Evolutionary conservation across 1,140 invertebrate species (phyloP).

Genomic region (Tenebrio molitor): DNA sequence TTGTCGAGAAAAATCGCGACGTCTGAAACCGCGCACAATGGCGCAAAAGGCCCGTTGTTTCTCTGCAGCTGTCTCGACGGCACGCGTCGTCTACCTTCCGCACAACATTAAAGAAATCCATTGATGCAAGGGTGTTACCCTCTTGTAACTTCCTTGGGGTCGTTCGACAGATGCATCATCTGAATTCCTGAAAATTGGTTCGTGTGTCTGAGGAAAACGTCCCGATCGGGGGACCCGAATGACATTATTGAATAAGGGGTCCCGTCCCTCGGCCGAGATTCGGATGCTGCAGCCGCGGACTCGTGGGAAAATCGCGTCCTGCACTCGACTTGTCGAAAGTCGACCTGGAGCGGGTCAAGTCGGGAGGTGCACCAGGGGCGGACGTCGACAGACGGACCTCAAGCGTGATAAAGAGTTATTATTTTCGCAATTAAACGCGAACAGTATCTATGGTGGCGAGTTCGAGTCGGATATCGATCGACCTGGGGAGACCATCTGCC

Average conservation of each 20-base stretch:
- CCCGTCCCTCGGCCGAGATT: background rate
- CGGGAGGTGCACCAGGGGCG: background rate
- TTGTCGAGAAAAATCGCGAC: slow-evolving; percentile 13
- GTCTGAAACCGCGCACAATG: slow-evolving; percentile 19
- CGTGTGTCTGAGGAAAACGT: background rate
- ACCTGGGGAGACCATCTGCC: slow-evolving; percentile 46
- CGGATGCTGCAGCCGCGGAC: background rate
- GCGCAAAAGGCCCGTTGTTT: slow-evolving; percentile 26
- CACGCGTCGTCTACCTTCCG: slow-evolving; percentile 37
- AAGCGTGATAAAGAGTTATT: no score
- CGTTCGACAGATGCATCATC: slow-evolving; percentile 26
- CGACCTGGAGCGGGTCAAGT: slow-evolving; percentile 17
- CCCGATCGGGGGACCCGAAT: background rate
- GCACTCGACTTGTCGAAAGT: background rate
- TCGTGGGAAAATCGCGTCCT: slow-evolving; percentile 2
- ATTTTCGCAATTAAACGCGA: slow-evolving; percentile 30
- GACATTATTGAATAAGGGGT: background rate
- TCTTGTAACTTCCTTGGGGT: slow-evolving; percentile 13
- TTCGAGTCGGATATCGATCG: slow-evolving; percentile 46
- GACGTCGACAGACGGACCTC: no score
- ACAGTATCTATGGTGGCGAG: slow-evolving; percentile 19
- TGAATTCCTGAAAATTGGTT: slow-evolving; percentile 21
- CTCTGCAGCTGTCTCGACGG: slow-evolving; percentile 13
- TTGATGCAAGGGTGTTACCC: slow-evolving; percentile 30
- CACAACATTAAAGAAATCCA: slow-evolving; percentile 12